Base-by-base conservation (phyloP, 2,797 vertebrate species). In the Adelosebastes latens region DNA sequence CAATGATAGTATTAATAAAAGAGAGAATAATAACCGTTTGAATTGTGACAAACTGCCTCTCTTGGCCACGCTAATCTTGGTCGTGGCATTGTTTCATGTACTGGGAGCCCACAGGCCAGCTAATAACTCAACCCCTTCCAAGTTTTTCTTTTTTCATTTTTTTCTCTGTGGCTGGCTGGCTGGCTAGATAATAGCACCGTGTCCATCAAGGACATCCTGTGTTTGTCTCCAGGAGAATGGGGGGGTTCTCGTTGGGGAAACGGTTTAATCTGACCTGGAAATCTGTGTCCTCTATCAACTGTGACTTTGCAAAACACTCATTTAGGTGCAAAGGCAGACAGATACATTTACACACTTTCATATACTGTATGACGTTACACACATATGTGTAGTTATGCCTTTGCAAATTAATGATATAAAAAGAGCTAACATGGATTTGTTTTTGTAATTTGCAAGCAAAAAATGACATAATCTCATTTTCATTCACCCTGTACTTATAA, bases 141-240 rank as follows among this genome's bases (percentile, higher is more conserved):
- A 96, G 95, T 95, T 93, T 95, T 95, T 82, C 92, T 95, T 95
- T 81, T 88, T 85, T 89, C 66, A 83, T 93, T 95, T 95, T 81
- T 88, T 85, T 89, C 66, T 84, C 77, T 85, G 82, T 89, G 84
- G 85, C 95, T 93, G 91, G 88, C 96, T 93, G 96, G 87, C 91
- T 84, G 95, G 94, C 95, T 96, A 97, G 96, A 97, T 96, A 97
- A 97, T 97, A 96, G 96, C 93, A 94, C 92, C 93, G 87, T 96
- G 96, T 97, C 96, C 92, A 96, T 97, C 98, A 97, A 97, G 95
- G 96, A 96, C 97, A 97, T 99, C 98, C 98, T 98, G 97, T 97
- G 94, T 99, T 99, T 99, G 98, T 99, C 95, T 97, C 94, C 93
- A 94, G 94, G 94, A 98, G 97, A 98, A 98, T 97, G 94, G 96